These are phyloP conservation scores for Blastomussa wellsi DNA, from an alignment of 92 coral and sea anemone genomes.

Conservation along the genomic window DNA sequence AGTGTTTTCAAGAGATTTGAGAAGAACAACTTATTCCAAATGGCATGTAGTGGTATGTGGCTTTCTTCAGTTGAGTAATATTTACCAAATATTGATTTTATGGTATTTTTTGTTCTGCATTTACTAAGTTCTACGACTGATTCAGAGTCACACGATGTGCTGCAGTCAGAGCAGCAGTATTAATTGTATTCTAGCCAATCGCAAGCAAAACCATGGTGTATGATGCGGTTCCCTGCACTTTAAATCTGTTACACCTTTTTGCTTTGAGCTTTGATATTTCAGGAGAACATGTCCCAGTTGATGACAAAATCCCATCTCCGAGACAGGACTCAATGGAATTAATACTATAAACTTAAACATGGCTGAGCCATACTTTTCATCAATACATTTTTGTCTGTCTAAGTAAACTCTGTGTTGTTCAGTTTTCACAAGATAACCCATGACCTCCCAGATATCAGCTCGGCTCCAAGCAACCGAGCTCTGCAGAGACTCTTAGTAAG, in stretches of 20 bases:
- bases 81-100: neutral
- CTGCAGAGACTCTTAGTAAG: no score
- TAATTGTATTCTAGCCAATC: neutral
- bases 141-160: neutral
- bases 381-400: no score
- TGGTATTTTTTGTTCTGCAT: neutral
- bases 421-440: no score
- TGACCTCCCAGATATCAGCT: no score
- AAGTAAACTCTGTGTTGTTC: no score
- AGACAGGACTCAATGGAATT: no score
- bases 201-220: neutral
- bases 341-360: no score
- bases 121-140: neutral
- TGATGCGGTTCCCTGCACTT: neutral
- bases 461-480: no score
- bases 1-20: slow-evolving; percentile 99
- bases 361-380: no score
- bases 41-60: slow-evolving; percentile 93
- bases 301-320: no score
- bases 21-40: slow-evolving; percentile 93
- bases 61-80: neutral
- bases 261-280: neutral
- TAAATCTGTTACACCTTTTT: neutral
- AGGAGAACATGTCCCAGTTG: no score
- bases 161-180: neutral